Conservation (phyloP, 1,140 invertebrate species). For the Caerostris extrusa region DNA sequence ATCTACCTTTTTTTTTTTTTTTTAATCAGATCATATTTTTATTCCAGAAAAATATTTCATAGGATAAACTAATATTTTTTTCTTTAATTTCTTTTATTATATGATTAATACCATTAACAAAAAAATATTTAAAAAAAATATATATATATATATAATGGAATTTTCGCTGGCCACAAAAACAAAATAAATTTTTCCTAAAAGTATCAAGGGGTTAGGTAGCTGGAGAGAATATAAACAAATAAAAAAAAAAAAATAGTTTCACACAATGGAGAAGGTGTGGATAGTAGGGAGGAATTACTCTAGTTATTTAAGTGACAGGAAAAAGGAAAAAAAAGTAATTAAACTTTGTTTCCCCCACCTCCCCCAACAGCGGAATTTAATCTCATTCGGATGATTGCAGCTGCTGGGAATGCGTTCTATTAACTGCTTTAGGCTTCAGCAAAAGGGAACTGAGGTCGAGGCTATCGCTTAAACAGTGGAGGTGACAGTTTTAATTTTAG, state of each 20-base stretch:
- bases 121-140: neutral
- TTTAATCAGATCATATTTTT: slow-evolving; percentile 1
- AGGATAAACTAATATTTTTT: neutral
- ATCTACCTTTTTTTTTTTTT: neutral
- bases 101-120: slow-evolving; percentile 33
- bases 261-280: slow-evolving; percentile 28
- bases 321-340: slow-evolving; percentile 11
- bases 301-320: slow-evolving; percentile 37
- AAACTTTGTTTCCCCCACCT: neutral
- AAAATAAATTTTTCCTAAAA: neutral
- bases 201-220: neutral
- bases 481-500: slow-evolving; percentile 31
- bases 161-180: neutral
- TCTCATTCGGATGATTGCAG: slow-evolving; percentile 14
- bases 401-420: slow-evolving; percentile 7
- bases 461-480: neutral
- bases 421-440: neutral
- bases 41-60: neutral
- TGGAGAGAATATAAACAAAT: neutral
- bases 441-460: neutral
- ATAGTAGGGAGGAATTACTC: slow-evolving; percentile 10
- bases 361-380: neutral
- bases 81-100: neutral
- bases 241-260: neutral
- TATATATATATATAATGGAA: neutral